phyloP scores from a whole-genome alignment of 2,888 invertebrate genomes.

The Pycnomerus fuliginosus region DNA sequence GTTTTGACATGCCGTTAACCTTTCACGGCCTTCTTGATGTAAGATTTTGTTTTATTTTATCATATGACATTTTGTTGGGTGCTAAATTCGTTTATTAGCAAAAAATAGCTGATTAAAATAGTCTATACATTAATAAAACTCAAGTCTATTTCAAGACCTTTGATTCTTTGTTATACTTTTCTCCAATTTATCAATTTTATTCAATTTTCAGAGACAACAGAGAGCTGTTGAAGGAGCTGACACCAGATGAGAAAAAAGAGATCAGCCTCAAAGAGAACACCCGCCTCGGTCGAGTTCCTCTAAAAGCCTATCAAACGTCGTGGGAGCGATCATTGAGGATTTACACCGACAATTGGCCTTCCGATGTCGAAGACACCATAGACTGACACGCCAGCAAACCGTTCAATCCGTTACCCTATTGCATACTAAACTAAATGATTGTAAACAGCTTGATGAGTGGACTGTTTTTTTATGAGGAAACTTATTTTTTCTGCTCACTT shows the following conservation, averaged over 20 bases:
- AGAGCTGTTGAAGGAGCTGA: slow-evolving; percentile 60
- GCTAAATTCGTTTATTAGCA: no score
- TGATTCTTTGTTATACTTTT: no score
- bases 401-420: slow-evolving; percentile 43
- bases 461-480: slow-evolving; percentile 15
- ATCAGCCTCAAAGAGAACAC: slow-evolving; percentile 61
- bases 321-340: slow-evolving; percentile 70
- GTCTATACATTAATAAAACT: no score
- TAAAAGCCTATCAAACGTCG: slow-evolving; percentile 41
- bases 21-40: no score
- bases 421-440: slow-evolving; percentile 40
- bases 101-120: no score
- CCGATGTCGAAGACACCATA: slow-evolving; percentile 48
- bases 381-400: slow-evolving; percentile 47
- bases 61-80: no score
- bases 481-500: no score
- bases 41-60: no score
- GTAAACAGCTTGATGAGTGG: slow-evolving; percentile 12
- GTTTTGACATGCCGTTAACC: no score
- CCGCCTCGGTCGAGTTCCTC: slow-evolving; percentile 53
- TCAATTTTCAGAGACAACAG: slow-evolving; percentile 59
- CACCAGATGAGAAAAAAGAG: slow-evolving; percentile 63
- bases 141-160: no score
- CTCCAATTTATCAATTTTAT: no score
- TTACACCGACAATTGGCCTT: slow-evolving; percentile 60